Evolutionary conservation across 2,888 invertebrate genomes (phyloP), one percentile per base, ranked within the genome.

Genomic region (Asteroscopus sphinx): DNA sequence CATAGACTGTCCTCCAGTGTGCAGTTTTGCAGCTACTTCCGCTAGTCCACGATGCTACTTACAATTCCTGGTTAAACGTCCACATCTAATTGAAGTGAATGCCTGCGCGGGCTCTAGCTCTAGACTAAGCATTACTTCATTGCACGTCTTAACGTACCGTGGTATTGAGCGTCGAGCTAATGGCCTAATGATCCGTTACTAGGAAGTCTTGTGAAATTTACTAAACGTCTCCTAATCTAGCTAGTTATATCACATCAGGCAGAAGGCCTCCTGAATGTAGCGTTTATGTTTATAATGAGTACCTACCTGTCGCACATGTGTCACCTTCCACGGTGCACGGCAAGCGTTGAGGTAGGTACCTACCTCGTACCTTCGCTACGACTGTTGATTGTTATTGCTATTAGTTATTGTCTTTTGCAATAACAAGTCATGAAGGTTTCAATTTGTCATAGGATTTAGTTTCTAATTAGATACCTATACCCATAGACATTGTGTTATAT

Each of bases 161-260:
- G 59, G 48, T 65, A 49, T 69, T 58, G 30, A 49, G 30, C 13
- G 30, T 46, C 26, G 26, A 48, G 32, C 26, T 39, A 58, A 30
- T 51, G 61, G 46, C 25, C 26, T 39, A 58, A 30, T 51, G 61
- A 48, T 26, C 52, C 54, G 52, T 55, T 42, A 37, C 32, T 35
- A 32, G 36, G 40, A 45, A 55, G 21, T 26, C 9, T 44, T 40
- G 12, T 39, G 55, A 32, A n/a, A 33, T 28, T 37, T 6, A 41
- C 26, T 52, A 41, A 46, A 15, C 25, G 40, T 17, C 41, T 36
- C 40, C 9, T 12, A 21, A 32, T 15, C 21, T 13, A 9, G 7
- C 9, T 17, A 13, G 32, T 26, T 37, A 16, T 21, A 42, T 28
- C 17, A 32, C 9, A 39, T 16, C 7, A 40, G 25, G 0, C 8